Conservation (phyloP, 2,113 vertebrate species). For the Hippoglossus stenolepis region DNA sequence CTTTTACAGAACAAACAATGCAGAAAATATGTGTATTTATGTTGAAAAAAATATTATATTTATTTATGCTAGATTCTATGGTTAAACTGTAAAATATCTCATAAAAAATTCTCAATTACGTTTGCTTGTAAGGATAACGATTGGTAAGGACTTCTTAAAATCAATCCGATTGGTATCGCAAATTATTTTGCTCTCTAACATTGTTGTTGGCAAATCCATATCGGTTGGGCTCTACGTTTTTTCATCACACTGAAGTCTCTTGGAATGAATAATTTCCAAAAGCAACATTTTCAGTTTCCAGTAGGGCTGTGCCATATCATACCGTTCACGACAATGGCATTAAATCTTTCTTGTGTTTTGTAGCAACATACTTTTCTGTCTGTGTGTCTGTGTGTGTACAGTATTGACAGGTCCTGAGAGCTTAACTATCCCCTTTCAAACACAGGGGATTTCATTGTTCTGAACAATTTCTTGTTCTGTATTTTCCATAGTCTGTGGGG, state of each 20-base stretch:
- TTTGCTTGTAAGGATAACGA: no score
- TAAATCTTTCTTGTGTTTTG: not conserved
- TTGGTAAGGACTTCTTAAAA: no score
- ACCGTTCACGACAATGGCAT: no score
- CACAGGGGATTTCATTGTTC: not conserved
- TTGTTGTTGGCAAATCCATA: no score
- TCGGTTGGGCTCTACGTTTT: not conserved
- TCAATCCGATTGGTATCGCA: no score
- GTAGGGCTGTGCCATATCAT: not conserved
- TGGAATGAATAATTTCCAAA: not conserved
- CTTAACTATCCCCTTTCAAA: slow-evolving; percentile 13
- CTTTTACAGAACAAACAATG: no score
- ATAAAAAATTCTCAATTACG: no score
- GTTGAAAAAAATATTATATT: no score
- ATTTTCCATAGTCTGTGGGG: slow-evolving; percentile 3
- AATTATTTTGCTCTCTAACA: no score
- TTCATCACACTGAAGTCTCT: not conserved
- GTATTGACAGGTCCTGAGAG: not conserved
- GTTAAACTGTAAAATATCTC: no score
- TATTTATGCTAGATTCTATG: no score
- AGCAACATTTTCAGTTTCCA: not conserved
- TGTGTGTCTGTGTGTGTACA: not conserved
- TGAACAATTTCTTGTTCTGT: not conserved
- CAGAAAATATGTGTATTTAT: no score
- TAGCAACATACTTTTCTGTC: not conserved